Evolutionary conservation across 2,113 vertebrate species (phyloP).

Genomic region (Anolis sagrei): DNA sequence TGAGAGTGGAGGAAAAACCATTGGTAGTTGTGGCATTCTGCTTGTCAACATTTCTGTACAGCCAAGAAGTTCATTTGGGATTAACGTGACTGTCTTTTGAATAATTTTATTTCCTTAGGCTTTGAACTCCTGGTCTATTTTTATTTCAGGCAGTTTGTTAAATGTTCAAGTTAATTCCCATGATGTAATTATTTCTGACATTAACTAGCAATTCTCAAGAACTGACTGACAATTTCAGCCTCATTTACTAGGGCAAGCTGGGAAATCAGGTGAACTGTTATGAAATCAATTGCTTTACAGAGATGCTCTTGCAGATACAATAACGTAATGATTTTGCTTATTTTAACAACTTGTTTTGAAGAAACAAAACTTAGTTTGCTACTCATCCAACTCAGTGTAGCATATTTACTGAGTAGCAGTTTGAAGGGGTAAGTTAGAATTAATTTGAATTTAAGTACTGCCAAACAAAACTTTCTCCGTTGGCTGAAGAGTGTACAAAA

Average conservation of each 20-base stretch:
- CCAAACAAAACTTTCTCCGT: constrained; percentile 1
- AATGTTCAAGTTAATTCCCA: not conserved
- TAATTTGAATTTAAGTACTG: not conserved
- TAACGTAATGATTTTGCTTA: not conserved
- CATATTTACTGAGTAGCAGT: not conserved
- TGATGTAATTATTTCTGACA: not conserved
- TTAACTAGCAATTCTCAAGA: not conserved
- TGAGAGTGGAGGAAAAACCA: not conserved
- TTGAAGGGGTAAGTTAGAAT: not conserved
- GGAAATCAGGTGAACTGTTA: not conserved
- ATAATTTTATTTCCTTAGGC: not conserved
- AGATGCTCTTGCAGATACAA: not conserved
- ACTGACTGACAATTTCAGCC: not conserved
- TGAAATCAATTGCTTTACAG: constrained; percentile 1
- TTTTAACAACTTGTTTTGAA: not conserved
- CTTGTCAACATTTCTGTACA: not conserved
- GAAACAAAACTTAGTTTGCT: not conserved
- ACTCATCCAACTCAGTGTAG: not conserved
- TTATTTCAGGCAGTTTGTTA: not conserved
- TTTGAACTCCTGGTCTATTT: not conserved
- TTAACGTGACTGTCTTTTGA: too few relatives aligned
- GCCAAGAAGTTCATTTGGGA: not conserved
- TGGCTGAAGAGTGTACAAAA: not conserved
- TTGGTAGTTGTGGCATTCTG: not conserved
- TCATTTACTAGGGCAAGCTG: not conserved